Base-by-base conservation (phyloP, 2,797 vertebrate genomes). In the Hylomyscus alleni region DNA sequence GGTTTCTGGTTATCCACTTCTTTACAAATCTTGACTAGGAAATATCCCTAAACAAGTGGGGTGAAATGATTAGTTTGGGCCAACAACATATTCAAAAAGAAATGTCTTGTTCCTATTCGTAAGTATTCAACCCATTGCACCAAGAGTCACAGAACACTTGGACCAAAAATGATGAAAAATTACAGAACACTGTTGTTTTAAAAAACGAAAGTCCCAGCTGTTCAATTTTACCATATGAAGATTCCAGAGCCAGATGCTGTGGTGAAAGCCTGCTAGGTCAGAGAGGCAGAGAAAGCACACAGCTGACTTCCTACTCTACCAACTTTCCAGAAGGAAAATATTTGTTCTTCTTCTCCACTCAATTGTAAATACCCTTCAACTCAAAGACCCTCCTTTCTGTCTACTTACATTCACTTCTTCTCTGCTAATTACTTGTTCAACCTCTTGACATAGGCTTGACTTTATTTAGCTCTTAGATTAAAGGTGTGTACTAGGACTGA, bases 1-100 rank as follows among this genome's bases (percentile, higher is more conserved):
- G 34, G 78, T 24, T 31, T 47, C 1, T 58, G n/a, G 85, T 75
- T 91, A 67, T 65, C 52, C 31, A 76, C 44, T 47, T 94, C 19
- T 88, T 95, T 31, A 94, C 13, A 91, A 94, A 95, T 80, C 34
- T 90, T 13, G 54, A 82, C 34, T 37, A 88, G 90, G 93, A 75
- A 92, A 94, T 65, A 58, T 34, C 12, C 0, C 22, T 84, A 6
- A 81, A 78, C 15, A 89, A 83, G 75, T 62, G 54, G 7, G 50
- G 1, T 29, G 3, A 44, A 69, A 9, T 93, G 10, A 89, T 26
- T 89, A 37, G 84, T 86, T 75, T 91, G 40, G 26, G 62, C 31
- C 15, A 90, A 88, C 2, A 85, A 29, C 3, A 84, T 85, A 15
- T 78, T 85, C 92, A 9, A 85, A n/a, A 94, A 94, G 89, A 86